Evolutionary conservation across 2,113 vertebrate species (phyloP).

Genomic region (Tretioscincus oriximinensis): DNA sequence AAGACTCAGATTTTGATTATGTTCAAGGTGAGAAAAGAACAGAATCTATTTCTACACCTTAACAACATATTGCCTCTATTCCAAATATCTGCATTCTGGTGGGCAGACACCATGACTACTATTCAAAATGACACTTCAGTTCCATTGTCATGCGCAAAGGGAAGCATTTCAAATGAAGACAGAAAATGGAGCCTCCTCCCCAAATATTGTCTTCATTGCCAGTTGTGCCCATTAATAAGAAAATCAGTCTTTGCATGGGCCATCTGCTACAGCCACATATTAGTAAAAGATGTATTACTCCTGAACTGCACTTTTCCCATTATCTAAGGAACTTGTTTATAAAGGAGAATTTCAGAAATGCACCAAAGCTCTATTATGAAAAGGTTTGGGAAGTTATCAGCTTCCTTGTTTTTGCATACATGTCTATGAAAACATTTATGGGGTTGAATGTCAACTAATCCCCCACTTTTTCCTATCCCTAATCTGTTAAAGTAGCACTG

Average conservation of each 20-base stretch:
- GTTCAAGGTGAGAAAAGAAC: too few relatives aligned
- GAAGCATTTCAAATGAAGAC: too few relatives aligned
- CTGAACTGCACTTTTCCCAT: neutral
- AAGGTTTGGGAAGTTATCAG: conserved; percentile 19
- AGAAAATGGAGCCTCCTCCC: too few relatives aligned
- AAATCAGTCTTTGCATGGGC: too few relatives aligned
- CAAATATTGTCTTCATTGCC: too few relatives aligned
- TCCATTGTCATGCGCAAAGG: too few relatives aligned
- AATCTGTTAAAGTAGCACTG: conserved; percentile 71
- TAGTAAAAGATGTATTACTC: too few relatives aligned
- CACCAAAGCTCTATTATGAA: conserved; percentile 20
- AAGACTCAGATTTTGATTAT: too few relatives aligned
- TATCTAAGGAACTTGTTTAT: neutral
- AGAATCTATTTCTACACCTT: neutral
- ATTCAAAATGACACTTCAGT: too few relatives aligned
- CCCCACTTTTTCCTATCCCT: conserved; percentile 38
- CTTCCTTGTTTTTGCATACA: conserved; percentile 26
- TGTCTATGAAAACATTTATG: conserved; percentile 40
- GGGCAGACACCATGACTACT: too few relatives aligned
- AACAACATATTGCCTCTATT: neutral
- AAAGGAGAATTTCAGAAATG: neutral
- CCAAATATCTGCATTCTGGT: neutral
- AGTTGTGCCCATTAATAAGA: too few relatives aligned
- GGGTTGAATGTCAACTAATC: conserved; percentile 37
- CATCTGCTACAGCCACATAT: neutral